Evolutionary conservation across 2,113 vertebrate genomes (phyloP).

Genomic region (Neomonachus schauinslandi): DNA sequence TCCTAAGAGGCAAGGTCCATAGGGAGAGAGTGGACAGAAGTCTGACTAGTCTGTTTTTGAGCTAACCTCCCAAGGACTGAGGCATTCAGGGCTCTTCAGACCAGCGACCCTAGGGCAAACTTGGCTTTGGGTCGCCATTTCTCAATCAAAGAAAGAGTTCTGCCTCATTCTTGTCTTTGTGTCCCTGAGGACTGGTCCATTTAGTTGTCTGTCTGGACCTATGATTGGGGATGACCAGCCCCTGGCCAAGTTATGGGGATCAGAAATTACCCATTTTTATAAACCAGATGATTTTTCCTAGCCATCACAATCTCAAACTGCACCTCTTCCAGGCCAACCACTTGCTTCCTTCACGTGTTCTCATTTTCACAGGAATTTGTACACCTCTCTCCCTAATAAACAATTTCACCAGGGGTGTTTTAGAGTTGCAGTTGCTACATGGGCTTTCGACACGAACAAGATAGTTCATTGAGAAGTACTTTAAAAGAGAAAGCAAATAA

Average conservation of each 20-base stretch:
- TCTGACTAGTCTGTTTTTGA: neutral
- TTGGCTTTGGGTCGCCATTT: neutral
- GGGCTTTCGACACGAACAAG: neutral
- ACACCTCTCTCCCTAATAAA: neutral
- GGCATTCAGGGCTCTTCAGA: neutral
- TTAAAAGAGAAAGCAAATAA: conserved; percentile 13
- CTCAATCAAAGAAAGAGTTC: neutral
- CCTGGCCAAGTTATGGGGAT: neutral
- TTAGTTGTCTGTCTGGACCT: neutral
- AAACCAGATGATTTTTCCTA: neutral
- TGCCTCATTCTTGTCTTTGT: neutral
- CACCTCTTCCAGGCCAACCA: neutral
- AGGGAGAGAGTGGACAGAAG: neutral
- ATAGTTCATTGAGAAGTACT: neutral
- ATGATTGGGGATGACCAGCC: neutral
- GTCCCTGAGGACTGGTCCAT: neutral
- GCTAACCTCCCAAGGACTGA: neutral
- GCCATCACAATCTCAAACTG: neutral
- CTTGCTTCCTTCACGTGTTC: neutral
- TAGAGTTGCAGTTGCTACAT: neutral
- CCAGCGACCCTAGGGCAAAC: neutral
- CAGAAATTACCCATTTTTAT: neutral
- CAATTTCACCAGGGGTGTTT: neutral
- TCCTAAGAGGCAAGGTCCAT: neutral
- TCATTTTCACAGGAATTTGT: neutral